Evolutionary conservation across 2,797 vertebrate species (phyloP).

Genomic region (Cryptoblepharus egeriae): DNA sequence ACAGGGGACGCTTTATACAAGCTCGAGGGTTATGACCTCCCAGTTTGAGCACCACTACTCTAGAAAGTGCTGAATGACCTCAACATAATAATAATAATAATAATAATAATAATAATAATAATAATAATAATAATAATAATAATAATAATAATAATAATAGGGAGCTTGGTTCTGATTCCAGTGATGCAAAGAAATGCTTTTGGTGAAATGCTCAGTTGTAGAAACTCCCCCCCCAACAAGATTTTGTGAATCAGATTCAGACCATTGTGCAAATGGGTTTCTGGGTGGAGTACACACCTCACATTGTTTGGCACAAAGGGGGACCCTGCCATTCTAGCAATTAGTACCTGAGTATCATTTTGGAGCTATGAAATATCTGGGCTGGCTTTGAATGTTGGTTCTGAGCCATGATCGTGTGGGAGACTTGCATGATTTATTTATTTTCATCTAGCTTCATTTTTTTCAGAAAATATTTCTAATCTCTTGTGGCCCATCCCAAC

Average conservation of each 20-base stretch:
- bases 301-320: background rate
- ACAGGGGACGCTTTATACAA: no score
- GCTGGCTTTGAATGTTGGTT: conserved; percentile 1
- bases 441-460: conserved; percentile 1
- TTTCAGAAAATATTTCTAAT: background rate
- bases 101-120: no score
- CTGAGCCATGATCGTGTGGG: background rate
- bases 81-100: no score
- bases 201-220: no score
- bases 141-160: no score
- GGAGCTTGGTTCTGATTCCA: background rate
- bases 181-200: background rate
- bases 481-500: background rate
- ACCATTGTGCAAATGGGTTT: background rate
- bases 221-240: no score
- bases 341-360: background rate
- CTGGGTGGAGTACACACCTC: background rate
- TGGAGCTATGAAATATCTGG: background rate
- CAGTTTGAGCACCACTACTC: no score
- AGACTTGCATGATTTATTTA: background rate
- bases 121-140: no score
- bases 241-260: background rate
- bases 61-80: no score
- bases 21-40: no score
- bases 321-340: background rate